Conservation (phyloP, 1,140 invertebrate genomes). For the Druon quercuslanigerum region DNA sequence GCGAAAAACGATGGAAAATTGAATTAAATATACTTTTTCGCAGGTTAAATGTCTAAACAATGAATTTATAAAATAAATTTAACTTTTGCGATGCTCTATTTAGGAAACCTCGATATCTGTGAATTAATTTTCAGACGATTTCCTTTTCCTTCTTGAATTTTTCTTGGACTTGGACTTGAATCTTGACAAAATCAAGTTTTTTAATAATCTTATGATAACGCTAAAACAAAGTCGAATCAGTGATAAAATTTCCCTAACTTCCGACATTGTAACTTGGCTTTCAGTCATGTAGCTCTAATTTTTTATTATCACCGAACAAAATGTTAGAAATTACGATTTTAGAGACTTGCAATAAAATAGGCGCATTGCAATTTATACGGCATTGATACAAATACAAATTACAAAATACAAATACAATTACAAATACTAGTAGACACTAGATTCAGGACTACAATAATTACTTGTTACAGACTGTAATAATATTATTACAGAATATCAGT, state of each 20-base stretch:
- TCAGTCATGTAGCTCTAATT: slow-evolving; percentile 23
- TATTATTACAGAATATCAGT: slow-evolving; percentile 32
- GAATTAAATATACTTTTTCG: too few species aligned
- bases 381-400: slow-evolving; percentile 35
- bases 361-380: slow-evolving; percentile 27
- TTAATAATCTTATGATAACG: neutral
- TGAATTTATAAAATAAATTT: too few species aligned
- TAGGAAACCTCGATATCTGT: too few species aligned
- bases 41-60: too few species aligned
- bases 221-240: slow-evolving; percentile 8
- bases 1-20: too few species aligned
- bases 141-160: neutral
- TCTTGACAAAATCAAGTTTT: slow-evolving; percentile 6
- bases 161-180: slow-evolving; percentile 6
- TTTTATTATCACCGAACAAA: slow-evolving; percentile 5
- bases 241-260: slow-evolving; percentile 5
- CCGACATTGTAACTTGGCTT: slow-evolving; percentile 6
- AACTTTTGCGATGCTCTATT: too few species aligned
- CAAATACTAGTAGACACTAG: slow-evolving; percentile 7
- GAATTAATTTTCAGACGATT: too few species aligned
- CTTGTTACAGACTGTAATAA: slow-evolving; percentile 13
- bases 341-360: neutral
- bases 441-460: slow-evolving; percentile 23
- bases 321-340: slow-evolving; percentile 11
- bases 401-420: too few species aligned